A percentile compares a stretch with the other conserved stretches of the same genome.
These are phyloP conservation scores for Sardinella longiceps DNA, from an alignment of 2,797 vertebrate species.

Conservation along the genomic window DNA sequence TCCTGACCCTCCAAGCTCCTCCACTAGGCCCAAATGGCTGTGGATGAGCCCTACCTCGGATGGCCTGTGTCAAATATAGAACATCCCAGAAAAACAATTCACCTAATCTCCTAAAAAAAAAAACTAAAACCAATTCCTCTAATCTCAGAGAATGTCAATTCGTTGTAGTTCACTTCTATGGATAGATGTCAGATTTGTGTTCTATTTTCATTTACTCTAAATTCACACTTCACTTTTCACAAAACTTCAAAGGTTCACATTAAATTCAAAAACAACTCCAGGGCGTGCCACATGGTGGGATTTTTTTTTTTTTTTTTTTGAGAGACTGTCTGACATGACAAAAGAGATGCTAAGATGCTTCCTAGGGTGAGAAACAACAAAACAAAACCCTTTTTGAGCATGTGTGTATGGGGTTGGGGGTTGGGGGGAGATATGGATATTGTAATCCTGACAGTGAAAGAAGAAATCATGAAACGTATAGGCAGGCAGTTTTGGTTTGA, in stretches of 20 bases:
- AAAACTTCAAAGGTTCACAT: no score
- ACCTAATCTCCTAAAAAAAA: not conserved
- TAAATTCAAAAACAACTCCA: no score
- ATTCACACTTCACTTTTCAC: no score
- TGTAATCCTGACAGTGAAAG: constrained; percentile 47
- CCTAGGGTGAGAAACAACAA: not conserved
- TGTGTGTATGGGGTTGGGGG: not conserved
- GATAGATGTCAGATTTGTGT: no score
- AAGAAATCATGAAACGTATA: constrained; percentile 67
- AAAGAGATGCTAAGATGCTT: not conserved
- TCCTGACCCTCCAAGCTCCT: not conserved
- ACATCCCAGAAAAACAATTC: no score
- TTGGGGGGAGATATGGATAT: not conserved
- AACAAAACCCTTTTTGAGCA: no score
- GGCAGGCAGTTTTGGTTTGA: constrained; percentile 73
- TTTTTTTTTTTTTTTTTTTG: no score
- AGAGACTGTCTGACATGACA: constrained; percentile 4
- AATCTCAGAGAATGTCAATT: no score
- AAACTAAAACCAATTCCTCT: no score
- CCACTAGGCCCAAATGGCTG: not conserved
- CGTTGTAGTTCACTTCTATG: no score
- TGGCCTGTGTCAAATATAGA: no score
- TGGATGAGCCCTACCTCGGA: not conserved
- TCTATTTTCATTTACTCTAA: no score
- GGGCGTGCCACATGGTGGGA: not conserved